Conservation (phyloP, 2,113 vertebrate species). For the Antidorcas marsupialis region DNA sequence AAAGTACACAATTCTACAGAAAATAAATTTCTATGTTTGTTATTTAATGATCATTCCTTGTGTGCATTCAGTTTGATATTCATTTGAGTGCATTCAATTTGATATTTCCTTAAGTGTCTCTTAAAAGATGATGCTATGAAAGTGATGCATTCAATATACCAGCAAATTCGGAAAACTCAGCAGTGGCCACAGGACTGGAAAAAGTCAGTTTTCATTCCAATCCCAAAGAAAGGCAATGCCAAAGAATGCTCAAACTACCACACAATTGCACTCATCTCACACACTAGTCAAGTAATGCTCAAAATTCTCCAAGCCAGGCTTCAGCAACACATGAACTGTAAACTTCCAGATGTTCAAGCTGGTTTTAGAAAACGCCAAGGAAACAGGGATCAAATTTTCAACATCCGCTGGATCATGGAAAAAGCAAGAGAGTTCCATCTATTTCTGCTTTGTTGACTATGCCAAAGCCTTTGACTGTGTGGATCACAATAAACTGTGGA, state of each 20-base stretch:
- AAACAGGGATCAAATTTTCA: background rate
- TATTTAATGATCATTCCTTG: background rate
- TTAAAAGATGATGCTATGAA: background rate
- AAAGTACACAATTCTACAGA: background rate
- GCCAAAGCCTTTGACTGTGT: background rate
- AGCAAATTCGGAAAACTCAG: background rate
- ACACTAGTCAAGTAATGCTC: background rate
- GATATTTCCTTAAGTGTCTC: background rate
- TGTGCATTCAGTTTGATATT: background rate
- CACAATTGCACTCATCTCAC: background rate
- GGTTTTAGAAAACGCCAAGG: too few relatives aligned
- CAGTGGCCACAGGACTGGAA: background rate
- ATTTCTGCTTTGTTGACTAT: background rate
- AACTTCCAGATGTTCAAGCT: background rate
- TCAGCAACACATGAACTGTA: background rate
- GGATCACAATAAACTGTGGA: background rate
- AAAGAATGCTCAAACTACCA: background rate
- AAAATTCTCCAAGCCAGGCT: background rate
- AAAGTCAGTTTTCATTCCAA: background rate
- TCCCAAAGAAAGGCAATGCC: background rate
- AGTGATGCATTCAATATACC: background rate
- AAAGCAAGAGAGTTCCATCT: background rate
- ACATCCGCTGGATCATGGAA: accelerated
- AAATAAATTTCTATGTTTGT: background rate
- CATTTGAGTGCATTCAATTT: background rate